Conservation (phyloP, 2,888 invertebrate genomes). For the Acleris cristana region DNA sequence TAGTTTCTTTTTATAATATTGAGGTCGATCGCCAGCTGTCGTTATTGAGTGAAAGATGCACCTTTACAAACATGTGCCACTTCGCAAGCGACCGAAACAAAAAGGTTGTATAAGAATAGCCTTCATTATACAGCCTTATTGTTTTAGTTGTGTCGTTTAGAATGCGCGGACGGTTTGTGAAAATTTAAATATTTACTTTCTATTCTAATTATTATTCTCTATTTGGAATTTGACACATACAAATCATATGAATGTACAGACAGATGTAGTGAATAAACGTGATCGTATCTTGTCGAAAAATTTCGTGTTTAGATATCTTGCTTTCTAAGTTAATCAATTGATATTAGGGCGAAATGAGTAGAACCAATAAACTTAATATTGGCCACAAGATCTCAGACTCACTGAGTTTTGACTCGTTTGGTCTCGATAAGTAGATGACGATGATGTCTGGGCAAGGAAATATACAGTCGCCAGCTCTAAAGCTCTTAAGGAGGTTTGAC, state of each 20-base stretch:
- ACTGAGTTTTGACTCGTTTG: no score
- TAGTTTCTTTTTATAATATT: constrained; percentile 6
- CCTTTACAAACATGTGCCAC: constrained; percentile 2
- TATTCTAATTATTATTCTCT: constrained; percentile 20
- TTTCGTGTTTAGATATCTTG: no score
- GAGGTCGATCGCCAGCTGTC: constrained; percentile 26
- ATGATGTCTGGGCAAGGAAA: no score
- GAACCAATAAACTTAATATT: no score
- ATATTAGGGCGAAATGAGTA: no score
- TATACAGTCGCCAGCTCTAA: no score
- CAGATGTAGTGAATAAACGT: not conserved
- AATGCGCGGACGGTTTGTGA: constrained; percentile 27
- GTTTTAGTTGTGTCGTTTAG: constrained; percentile 3
- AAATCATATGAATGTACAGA: no score
- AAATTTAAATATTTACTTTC: constrained; percentile 35
- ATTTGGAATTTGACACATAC: not conserved
- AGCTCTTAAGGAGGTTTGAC: no score
- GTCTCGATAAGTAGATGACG: no score
- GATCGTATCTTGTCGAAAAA: not conserved
- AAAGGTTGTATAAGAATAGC: not conserved
- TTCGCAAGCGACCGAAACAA: not conserved
- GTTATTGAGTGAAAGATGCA: constrained; percentile 24
- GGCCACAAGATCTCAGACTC: no score
- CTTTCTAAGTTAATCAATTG: no score
- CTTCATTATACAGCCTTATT: not conserved